phyloP scores from a whole-genome alignment of 2,888 invertebrate species.

The Pharmacophagus antenor region DNA sequence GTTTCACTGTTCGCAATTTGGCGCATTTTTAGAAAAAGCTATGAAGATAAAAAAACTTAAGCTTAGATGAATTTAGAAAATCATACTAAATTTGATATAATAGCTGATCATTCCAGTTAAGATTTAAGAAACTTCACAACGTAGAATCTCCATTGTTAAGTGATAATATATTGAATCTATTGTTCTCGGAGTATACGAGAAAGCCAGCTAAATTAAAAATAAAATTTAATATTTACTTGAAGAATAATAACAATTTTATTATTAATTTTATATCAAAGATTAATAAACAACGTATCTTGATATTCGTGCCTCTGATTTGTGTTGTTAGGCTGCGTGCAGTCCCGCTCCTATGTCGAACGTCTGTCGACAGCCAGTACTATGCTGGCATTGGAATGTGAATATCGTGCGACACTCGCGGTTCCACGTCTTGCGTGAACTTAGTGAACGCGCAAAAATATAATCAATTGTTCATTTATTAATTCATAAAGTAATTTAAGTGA shows the following conservation, averaged over 20 bases:
- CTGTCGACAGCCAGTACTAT: slow-evolving; percentile 8
- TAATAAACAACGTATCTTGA: background rate
- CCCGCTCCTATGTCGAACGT: background rate
- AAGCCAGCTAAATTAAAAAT: no score
- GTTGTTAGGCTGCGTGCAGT: slow-evolving; percentile 4
- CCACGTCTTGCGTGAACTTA: background rate
- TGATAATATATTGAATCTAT: no score
- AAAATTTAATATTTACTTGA: background rate
- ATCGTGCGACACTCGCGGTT: background rate
- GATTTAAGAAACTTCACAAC: no score
- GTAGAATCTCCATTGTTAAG: no score
- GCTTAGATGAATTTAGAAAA: no score
- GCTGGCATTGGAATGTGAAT: background rate
- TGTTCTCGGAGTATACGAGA: no score
- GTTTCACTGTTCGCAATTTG: no score
- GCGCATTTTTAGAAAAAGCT: no score
- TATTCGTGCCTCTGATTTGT: slow-evolving; percentile 10
- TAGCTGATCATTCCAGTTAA: no score
- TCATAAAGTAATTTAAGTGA: background rate
- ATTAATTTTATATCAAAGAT: background rate
- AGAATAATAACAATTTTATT: background rate
- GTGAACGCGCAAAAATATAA: background rate
- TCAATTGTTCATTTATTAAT: no score
- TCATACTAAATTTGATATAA: no score
- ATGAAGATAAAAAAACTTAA: no score